Evolutionary conservation across 2,888 invertebrate species (phyloP).

Genomic region (Caenorhabditis becei): DNA sequence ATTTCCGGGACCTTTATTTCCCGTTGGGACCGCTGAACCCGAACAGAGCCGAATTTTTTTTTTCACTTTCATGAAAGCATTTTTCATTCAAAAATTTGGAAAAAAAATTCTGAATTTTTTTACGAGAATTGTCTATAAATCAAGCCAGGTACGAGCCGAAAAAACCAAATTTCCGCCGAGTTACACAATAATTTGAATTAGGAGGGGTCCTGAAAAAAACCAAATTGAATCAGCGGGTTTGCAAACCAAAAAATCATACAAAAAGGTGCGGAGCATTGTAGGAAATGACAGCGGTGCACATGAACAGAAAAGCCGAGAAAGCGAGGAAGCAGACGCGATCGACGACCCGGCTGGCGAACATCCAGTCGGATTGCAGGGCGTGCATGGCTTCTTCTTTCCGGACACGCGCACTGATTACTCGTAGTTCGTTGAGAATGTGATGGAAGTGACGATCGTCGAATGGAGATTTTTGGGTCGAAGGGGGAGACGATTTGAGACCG

Average conservation of each 20-base stretch:
- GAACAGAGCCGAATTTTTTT: no score
- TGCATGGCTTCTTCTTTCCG: constrained; percentile 80
- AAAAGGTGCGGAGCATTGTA: constrained; percentile 79
- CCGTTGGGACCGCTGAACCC: no score
- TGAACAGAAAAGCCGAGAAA: constrained; percentile 76
- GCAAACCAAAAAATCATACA: constrained; percentile 61
- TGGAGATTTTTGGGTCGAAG: constrained; percentile 23
- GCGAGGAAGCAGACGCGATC: constrained; percentile 80
- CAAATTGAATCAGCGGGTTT: no score
- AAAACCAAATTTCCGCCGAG: no score
- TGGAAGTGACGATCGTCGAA: constrained; percentile 69
- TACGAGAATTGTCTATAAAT: no score
- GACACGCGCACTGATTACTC: constrained; percentile 75
- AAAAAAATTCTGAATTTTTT: no score
- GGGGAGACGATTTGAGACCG: constrained; percentile 12
- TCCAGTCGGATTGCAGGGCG: constrained; percentile 78
- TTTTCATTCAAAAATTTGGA: no score
- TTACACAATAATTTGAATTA: no score
- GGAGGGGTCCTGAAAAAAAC: no score
- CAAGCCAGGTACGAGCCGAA: no score
- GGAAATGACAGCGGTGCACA: constrained; percentile 76
- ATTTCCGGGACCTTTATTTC: no score
- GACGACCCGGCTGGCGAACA: constrained; percentile 79
- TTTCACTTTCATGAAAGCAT: no score
- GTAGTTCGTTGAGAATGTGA: constrained; percentile 68